Percentiles rank a stretch among this genome's conserved stretches.
Conservation (phyloP, 2,113 vertebrate genomes). For the Esox niger region DNA sequence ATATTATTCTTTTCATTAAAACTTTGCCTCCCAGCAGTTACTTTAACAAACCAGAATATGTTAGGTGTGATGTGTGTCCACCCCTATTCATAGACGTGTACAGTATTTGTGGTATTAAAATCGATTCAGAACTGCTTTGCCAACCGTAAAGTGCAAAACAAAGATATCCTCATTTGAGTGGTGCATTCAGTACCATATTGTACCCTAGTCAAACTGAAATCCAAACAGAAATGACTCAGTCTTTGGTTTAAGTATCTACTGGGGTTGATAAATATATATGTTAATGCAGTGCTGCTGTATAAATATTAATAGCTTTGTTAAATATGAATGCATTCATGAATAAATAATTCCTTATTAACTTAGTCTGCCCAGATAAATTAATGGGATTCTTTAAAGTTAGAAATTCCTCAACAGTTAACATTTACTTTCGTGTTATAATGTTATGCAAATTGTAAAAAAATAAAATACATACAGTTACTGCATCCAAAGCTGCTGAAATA, state of each 20-base stretch:
- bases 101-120: neutral
- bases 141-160: no score
- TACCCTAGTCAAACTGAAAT: neutral
- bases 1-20: neutral
- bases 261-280: slow-evolving; percentile 47
- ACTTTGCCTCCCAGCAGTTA: neutral
- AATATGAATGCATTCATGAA: slow-evolving; percentile 51
- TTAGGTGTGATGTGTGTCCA: neutral
- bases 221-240: slow-evolving; percentile 17
- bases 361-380: slow-evolving; percentile 38
- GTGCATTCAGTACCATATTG: neutral
- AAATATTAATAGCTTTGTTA: slow-evolving; percentile 44
- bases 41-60: no score
- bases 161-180: no score
- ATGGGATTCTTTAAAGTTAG: slow-evolving; percentile 25
- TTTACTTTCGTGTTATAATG: slow-evolving; percentile 36
- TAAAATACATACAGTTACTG: slow-evolving; percentile 17
- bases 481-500: neutral
- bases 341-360: slow-evolving; percentile 57
- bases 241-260: slow-evolving; percentile 28
- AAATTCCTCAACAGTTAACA: slow-evolving; percentile 30
- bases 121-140: neutral
- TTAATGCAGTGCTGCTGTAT: slow-evolving; percentile 34
- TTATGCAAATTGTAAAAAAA: slow-evolving; percentile 33
- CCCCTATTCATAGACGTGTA: neutral